Base-by-base conservation (phyloP, 2,797 vertebrate species). In the Hemitrygon akajei region DNA sequence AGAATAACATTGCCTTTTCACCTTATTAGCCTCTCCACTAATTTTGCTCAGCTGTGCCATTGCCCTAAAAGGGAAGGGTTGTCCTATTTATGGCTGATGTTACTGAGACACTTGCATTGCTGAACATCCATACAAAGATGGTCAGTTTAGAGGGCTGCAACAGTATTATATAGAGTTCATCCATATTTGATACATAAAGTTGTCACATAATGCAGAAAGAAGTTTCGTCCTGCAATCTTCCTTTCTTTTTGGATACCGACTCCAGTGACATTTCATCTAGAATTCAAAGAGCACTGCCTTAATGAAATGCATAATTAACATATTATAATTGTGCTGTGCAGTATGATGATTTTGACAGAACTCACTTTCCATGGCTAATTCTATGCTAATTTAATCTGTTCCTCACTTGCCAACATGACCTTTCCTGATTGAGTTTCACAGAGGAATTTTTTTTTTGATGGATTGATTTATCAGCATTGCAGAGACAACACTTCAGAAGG, bases 251-350 rank as follows among this genome's bases (percentile, higher is more conserved):
- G 98, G 99, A 98, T 99, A 98, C 98, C 98, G 99, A 99, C 98
- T 98, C 99, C 98, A 98, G 98, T 99, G 99, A 99, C 99, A 99
- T 99, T 99, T 99, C 99, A 99, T 99, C 98, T 99, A 98, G 98
- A 98, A 99, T 98, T 99, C 98, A 99, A 98, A 98, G 98, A 98
- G 98, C 97, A 97, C 97, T 96, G 98, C 98, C 98, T 99, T 99
- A 99, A 99, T 99, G 99, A 99, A 99, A 99, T 99, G 98, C 99
- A 98, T 99, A 99, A 99, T 99, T 99, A 99, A 99, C 98, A 99
- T 99, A 99, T 99, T 99, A 98, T 99, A 99, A 99, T 99, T 99
- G 99, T 99, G 98, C 98, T 99, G 98, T 99, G 98, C 98, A 98
- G 98, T 98, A 98, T 97, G 98, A 99, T 99, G 99, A 98, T 99